phyloP scores from a whole-genome alignment of 2,113 vertebrate species.

The Nycticorax nycticorax region DNA sequence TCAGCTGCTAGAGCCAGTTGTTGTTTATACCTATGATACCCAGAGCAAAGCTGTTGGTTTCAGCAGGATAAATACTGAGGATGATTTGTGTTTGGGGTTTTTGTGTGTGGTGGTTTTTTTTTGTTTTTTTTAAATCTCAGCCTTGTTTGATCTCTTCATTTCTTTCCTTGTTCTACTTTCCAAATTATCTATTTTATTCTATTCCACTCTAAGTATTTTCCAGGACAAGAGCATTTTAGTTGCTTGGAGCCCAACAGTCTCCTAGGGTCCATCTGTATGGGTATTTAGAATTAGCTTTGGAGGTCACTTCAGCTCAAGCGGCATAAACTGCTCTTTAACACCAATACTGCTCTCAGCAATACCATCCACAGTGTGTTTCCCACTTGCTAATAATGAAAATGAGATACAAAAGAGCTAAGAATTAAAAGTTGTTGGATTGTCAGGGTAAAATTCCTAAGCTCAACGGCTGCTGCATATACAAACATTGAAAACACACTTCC shows the following conservation, averaged over 20 bases:
- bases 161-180: background rate
- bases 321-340: background rate
- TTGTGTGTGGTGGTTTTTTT: background rate
- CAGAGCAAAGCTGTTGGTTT: background rate
- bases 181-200: background rate
- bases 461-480: background rate
- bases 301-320: background rate
- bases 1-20: conserved; percentile 72
- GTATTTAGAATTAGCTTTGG: background rate
- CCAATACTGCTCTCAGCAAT: background rate
- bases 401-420: background rate
- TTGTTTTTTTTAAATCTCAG: background rate
- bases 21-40: conserved; percentile 77
- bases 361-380: background rate
- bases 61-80: background rate
- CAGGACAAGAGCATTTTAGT: background rate
- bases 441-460: background rate
- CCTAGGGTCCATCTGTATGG: background rate
- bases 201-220: background rate
- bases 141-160: background rate
- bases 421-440: background rate
- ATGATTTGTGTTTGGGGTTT: background rate
- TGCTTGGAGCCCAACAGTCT: background rate
- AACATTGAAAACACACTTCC: background rate
- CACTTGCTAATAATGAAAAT: background rate